Conservation (phyloP, 2,888 invertebrate species). For the Trachelus tabidus region DNA sequence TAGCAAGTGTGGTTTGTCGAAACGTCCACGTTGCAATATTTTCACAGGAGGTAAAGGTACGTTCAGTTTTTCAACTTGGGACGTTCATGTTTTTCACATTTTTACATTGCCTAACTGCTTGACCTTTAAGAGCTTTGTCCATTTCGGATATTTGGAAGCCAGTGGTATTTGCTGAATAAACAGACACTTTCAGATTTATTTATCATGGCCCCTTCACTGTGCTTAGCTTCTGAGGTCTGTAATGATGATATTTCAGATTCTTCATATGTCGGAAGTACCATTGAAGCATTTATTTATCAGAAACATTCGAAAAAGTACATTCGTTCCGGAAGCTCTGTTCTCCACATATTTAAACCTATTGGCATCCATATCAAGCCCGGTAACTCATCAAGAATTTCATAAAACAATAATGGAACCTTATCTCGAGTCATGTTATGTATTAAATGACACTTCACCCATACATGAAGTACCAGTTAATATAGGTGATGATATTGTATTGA, state of each 20-base stretch:
- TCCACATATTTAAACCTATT: slow-evolving; percentile 35
- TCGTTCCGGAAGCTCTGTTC: slow-evolving; percentile 33
- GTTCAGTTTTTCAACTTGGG: neutral
- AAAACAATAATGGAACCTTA: slow-evolving; percentile 48
- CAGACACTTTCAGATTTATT: neutral
- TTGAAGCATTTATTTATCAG: slow-evolving; percentile 35
- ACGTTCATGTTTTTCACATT: neutral
- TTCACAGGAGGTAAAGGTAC: slow-evolving; percentile 50
- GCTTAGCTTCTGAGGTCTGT: neutral
- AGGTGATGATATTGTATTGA: neutral
- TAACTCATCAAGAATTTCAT: slow-evolving; percentile 29
- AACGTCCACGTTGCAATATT: slow-evolving; percentile 42
- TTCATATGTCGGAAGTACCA: slow-evolving; percentile 42
- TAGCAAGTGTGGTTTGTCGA: slow-evolving; percentile 47
- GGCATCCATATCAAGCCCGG: slow-evolving; percentile 31
- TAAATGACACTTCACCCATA: slow-evolving; percentile 26
- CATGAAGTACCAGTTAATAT: slow-evolving; percentile 10
- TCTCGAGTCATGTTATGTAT: slow-evolving; percentile 33
- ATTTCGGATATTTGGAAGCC: neutral
- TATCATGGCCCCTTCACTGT: neutral
- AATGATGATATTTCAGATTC: slow-evolving; percentile 32
- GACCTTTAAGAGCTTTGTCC: neutral
- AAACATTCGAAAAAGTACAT: slow-evolving; percentile 36
- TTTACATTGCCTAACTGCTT: neutral
- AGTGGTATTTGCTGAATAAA: neutral